Evolutionary conservation across 2,113 vertebrate genomes (phyloP).

Genomic region (Dasyprocta punctata): DNA sequence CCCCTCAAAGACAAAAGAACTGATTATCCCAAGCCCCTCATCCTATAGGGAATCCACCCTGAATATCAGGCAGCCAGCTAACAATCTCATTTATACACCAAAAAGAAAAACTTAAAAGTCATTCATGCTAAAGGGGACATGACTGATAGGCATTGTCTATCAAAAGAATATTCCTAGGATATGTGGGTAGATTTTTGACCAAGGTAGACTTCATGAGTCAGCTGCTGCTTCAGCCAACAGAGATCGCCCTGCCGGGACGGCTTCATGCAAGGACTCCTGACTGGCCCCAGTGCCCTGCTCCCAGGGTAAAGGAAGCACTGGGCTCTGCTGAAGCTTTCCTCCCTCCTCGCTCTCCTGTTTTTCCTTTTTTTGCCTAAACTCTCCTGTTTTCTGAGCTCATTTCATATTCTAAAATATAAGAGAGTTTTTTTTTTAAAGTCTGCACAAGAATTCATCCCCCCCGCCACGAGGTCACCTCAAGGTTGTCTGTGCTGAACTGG

Average conservation of each 20-base stretch:
- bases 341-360: neutral
- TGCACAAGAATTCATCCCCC: neutral
- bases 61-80: neutral
- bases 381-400: constrained; percentile 27
- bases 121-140: neutral
- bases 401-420: neutral
- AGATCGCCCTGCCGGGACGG: fast-evolving
- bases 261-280: neutral
- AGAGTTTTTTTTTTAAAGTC: neutral
- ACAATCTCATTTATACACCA: neutral
- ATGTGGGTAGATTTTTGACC: neutral
- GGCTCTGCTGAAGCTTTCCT: neutral
- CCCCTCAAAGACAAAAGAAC: neutral
- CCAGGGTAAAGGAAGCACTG: neutral
- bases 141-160: neutral
- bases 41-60: neutral
- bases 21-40: neutral
- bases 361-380: neutral
- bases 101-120: neutral
- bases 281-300: neutral
- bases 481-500: constrained; percentile 53
- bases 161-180: neutral
- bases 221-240: no score
- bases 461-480: neutral
- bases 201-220: neutral